Conservation (phyloP, 92 coral and sea anemone genomes). For the Zoanthus gigantus region DNA sequence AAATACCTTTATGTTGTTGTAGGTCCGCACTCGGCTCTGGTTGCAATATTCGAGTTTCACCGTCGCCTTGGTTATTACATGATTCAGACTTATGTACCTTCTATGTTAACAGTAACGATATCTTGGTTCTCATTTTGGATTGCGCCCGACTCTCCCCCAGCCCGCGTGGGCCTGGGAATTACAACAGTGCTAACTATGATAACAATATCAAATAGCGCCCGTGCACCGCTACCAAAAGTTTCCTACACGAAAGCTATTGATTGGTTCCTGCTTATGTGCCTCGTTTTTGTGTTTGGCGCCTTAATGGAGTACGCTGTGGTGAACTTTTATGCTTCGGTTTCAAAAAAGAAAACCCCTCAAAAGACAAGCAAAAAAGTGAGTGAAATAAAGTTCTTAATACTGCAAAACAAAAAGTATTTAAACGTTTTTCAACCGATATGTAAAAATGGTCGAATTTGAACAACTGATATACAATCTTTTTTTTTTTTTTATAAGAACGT, state of each 20-base stretch:
- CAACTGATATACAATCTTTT: no score
- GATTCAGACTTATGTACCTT: constrained; percentile 97
- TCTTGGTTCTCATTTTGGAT: constrained; percentile 99
- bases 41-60: constrained; percentile 92
- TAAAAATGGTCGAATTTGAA: neutral
- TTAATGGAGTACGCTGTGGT: constrained; percentile 97
- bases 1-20: neutral
- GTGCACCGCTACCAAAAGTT: constrained; percentile 97
- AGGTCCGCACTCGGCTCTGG: constrained; percentile 95
- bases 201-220: constrained; percentile 97
- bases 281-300: constrained; percentile 97
- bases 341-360: constrained; percentile 64
- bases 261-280: constrained; percentile 94
- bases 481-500: no score
- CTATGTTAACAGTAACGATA: constrained; percentile 91
- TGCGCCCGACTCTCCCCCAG: constrained; percentile 95
- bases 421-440: no score
- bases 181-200: constrained; percentile 98
- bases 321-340: constrained; percentile 86
- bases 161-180: constrained; percentile 98
- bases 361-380: constrained; percentile 20
- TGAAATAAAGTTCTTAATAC: neutral
- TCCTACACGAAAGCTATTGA: constrained; percentile 89
- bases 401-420: no score
- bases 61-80: constrained; percentile 99